Evolutionary conservation across 2,113 vertebrate species (phyloP).

Genomic region (Caretta caretta): DNA sequence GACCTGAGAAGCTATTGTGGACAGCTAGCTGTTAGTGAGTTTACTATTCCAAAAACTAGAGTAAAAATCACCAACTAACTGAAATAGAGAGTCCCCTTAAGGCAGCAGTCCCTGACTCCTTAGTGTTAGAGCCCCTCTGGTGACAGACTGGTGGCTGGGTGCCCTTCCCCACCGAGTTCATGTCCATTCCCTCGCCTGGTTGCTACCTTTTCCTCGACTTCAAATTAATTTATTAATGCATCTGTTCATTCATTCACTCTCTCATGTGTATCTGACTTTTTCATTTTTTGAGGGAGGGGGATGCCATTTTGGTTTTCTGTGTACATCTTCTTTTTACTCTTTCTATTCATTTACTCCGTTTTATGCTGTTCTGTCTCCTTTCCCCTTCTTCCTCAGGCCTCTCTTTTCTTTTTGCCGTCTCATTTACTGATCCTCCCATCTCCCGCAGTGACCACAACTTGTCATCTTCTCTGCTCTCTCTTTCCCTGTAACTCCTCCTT

Average conservation of each 20-base stretch:
- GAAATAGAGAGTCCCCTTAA: background rate
- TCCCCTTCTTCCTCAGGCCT: background rate
- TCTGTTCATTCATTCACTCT: background rate
- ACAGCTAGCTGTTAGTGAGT: accelerated
- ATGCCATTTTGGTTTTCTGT: background rate
- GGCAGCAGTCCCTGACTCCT: background rate
- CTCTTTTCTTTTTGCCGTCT: background rate
- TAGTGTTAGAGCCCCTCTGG: background rate
- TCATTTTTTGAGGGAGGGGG: background rate
- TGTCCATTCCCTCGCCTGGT: background rate
- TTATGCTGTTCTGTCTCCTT: background rate
- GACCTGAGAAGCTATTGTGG: background rate
- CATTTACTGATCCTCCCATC: too few species aligned
- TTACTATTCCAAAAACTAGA: background rate
- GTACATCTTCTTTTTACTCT: background rate
- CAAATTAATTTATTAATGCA: background rate
- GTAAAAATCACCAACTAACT: background rate
- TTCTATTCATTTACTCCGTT: background rate
- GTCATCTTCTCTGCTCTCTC: background rate
- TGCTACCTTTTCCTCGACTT: background rate
- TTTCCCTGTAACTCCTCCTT: background rate
- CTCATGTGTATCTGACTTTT: background rate
- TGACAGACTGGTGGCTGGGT: background rate
- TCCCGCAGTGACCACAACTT: background rate
- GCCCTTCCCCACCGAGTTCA: background rate